Conservation (phyloP, 2,797 vertebrate species). For the Rhabdophis nuchalis region DNA sequence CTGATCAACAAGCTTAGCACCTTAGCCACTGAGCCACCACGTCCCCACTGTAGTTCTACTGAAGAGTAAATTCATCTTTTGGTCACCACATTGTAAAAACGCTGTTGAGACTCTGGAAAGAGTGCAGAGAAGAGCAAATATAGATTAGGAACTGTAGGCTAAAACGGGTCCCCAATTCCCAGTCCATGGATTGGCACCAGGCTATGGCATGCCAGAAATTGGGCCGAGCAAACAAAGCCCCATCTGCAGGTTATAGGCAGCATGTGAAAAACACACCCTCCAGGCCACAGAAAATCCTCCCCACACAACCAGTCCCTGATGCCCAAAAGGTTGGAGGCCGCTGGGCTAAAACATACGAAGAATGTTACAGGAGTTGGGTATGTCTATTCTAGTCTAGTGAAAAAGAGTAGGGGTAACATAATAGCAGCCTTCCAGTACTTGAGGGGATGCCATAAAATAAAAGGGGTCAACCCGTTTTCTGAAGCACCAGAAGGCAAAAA, state of each 20-base stretch:
- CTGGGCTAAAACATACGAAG: not conserved
- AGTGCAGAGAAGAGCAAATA: not conserved
- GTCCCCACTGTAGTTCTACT: not conserved
- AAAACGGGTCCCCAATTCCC: not conserved
- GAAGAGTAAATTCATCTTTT: not conserved
- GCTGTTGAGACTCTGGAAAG: not conserved
- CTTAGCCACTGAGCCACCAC: too few species aligned
- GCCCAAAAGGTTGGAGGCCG: too few species aligned
- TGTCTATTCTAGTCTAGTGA: not conserved
- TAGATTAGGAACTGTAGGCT: not conserved
- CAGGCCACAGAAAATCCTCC: too few species aligned
- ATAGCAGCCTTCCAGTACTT: not conserved
- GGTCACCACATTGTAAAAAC: not conserved
- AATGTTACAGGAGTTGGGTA: not conserved
- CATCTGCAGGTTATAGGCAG: too few species aligned
- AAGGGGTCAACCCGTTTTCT: not conserved
- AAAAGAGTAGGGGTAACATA: not conserved
- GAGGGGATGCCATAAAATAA: not conserved
- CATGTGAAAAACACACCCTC: too few species aligned
- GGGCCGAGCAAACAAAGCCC: too few species aligned
- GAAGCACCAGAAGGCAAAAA: not conserved
- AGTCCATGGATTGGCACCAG: too few species aligned
- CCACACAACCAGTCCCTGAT: too few species aligned
- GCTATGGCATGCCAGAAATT: too few species aligned
- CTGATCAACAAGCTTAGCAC: too few species aligned